phyloP scores from a whole-genome alignment of 2,888 invertebrate species.

The Drosophila subsilvestris region DNA sequence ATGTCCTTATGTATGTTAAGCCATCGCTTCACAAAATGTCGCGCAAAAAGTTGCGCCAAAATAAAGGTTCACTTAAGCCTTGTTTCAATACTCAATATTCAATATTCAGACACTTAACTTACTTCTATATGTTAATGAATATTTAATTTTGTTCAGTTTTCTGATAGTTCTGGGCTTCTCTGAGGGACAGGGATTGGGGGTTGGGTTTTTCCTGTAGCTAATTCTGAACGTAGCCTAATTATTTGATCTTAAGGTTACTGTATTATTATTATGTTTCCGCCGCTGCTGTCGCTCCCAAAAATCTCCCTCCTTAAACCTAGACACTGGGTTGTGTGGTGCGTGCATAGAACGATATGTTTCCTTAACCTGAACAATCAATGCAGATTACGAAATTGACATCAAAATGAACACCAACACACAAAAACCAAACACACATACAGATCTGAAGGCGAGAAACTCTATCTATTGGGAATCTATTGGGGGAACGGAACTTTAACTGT shows the following conservation, averaged over 20 bases:
- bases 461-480: background rate
- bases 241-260: conserved; percentile 13
- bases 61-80: conserved; percentile 21
- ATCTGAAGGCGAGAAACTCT: background rate
- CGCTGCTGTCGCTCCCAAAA: too few relatives aligned
- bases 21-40: too few relatives aligned
- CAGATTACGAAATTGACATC: background rate
- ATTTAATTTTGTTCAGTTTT: conserved; percentile 5
- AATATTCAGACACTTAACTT: conserved; percentile 29
- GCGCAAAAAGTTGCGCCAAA: conserved; percentile 41
- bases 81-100: conserved; percentile 11
- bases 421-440: background rate
- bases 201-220: conserved; percentile 52
- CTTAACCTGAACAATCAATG: conserved; percentile 5
- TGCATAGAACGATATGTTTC: background rate
- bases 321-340: background rate
- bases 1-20: conserved; percentile 12
- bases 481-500: background rate
- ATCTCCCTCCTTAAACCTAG: background rate
- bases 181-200: background rate
- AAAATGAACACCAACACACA: conserved; percentile 12
- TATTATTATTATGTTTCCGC: conserved; percentile 1
- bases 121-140: background rate
- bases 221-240: conserved; percentile 4
- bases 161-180: conserved; percentile 1